Evolutionary conservation across 2,797 vertebrate genomes (phyloP).

Genomic region (Sciaenops ocellatus): DNA sequence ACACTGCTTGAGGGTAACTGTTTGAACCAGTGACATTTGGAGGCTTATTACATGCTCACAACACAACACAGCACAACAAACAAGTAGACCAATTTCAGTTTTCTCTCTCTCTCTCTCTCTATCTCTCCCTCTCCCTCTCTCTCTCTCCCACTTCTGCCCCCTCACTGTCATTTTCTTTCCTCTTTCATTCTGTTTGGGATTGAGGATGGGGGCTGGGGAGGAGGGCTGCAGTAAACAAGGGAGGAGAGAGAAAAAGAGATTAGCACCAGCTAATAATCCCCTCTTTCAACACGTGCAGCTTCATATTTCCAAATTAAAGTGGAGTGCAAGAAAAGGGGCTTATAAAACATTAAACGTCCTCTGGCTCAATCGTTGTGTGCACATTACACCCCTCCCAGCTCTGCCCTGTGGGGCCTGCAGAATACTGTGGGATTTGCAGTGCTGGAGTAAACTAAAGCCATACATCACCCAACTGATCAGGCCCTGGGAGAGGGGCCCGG

Average conservation of each 20-base stretch:
- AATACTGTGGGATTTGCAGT: constrained; percentile 92
- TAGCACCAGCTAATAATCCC: constrained; percentile 97
- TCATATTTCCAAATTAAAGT: constrained; percentile 99
- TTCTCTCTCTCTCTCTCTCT: constrained; percentile 29
- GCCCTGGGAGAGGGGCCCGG: constrained; percentile 87
- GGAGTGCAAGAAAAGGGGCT: constrained; percentile 92
- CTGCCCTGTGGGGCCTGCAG: constrained; percentile 82
- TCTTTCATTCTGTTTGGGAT: constrained; percentile 73
- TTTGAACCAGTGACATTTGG: constrained; percentile 83
- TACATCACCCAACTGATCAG: constrained; percentile 92
- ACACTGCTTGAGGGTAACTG: constrained; percentile 74
- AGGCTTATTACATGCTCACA: constrained; percentile 83
- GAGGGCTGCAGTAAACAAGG: constrained; percentile 75
- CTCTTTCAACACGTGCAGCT: constrained; percentile 92
- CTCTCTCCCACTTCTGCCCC: constrained; percentile 60
- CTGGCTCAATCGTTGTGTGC: constrained; percentile 86
- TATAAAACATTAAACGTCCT: constrained; percentile 96
- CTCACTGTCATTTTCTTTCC: constrained; percentile 74
- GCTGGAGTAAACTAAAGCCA: constrained; percentile 94
- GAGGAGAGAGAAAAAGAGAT: constrained; percentile 85
- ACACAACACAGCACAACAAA: constrained; percentile 78
- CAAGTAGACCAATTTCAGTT: constrained; percentile 75
- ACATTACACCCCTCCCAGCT: constrained; percentile 80
- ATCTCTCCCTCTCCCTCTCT: constrained; percentile 39
- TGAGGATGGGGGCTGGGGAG: constrained; percentile 68